These are phyloP conservation scores for Labrus mixtus DNA, from an alignment of 2,113 vertebrate genomes.

Conservation along the genomic window DNA sequence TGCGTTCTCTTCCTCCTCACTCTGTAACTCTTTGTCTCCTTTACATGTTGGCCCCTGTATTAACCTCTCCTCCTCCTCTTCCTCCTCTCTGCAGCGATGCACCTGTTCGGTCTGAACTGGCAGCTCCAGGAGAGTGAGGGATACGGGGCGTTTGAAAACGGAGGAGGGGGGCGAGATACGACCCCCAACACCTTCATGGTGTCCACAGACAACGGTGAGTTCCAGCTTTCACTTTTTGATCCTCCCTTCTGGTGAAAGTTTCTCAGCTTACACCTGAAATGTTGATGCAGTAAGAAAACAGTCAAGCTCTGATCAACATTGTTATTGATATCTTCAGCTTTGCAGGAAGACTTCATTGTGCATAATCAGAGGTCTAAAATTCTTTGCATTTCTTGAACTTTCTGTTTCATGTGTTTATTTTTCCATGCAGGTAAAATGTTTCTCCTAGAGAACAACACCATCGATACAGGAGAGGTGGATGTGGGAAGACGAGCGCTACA, in stretches of 20 bases:
- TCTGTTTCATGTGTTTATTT: background rate
- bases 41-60: slow-evolving; percentile 5
- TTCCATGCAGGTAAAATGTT: slow-evolving; percentile 90
- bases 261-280: too few relatives aligned
- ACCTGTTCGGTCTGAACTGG: slow-evolving; percentile 99
- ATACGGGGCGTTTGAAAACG: slow-evolving; percentile 94
- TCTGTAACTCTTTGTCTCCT: background rate
- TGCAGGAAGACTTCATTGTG: too few relatives aligned
- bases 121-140: slow-evolving; percentile 96
- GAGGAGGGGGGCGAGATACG: slow-evolving; percentile 90
- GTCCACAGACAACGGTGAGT: slow-evolving; percentile 92
- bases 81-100: slow-evolving; percentile 88
- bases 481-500: slow-evolving; percentile 92
- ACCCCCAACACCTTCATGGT: slow-evolving; percentile 91
- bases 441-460: slow-evolving; percentile 96
- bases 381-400: too few relatives aligned
- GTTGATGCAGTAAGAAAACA: too few relatives aligned
- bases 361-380: too few relatives aligned
- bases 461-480: slow-evolving; percentile 97
- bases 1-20: background rate
- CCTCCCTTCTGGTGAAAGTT: background rate
- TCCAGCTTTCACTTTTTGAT: background rate
- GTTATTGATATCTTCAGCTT: too few relatives aligned
- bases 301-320: too few relatives aligned
- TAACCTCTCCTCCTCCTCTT: background rate